Evolutionary conservation across 2,113 vertebrate genomes (phyloP).

Genomic region (Suncus etruscus): DNA sequence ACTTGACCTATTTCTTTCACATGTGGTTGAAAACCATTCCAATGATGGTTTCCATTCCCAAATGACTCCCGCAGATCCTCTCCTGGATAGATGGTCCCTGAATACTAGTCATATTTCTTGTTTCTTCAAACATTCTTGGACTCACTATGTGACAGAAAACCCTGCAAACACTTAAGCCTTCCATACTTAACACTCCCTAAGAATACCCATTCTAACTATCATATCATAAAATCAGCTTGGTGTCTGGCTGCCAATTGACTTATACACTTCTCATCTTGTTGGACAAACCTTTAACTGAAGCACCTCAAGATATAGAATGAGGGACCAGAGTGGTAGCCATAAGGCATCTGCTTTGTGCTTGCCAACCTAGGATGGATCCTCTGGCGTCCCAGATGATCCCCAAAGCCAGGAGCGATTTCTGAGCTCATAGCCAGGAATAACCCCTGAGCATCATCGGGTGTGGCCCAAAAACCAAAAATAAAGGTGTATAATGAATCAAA

Average conservation of each 20-base stretch:
- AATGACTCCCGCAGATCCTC: background rate
- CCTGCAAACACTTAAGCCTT: background rate
- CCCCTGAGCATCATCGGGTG: too few species aligned
- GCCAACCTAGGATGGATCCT: too few species aligned
- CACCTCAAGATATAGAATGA: background rate
- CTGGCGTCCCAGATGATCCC: too few species aligned
- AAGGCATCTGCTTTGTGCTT: too few species aligned
- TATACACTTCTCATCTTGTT: background rate
- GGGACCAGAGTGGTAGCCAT: too few species aligned
- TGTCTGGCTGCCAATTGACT: background rate
- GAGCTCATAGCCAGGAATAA: too few species aligned
- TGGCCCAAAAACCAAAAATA: too few species aligned
- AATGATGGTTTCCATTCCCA: background rate
- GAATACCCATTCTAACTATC: background rate
- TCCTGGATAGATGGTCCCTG: background rate
- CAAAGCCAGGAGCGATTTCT: too few species aligned
- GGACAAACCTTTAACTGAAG: background rate
- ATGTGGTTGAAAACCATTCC: background rate
- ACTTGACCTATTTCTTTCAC: background rate
- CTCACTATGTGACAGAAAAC: background rate
- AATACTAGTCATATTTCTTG: background rate
- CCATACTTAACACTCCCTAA: fast-evolving
- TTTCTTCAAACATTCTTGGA: too few species aligned
- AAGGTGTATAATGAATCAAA: background rate
- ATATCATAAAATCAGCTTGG: background rate